These are phyloP conservation scores for Mixornis gularis DNA, from an alignment of 2,113 vertebrate genomes.

Conservation along the genomic window DNA sequence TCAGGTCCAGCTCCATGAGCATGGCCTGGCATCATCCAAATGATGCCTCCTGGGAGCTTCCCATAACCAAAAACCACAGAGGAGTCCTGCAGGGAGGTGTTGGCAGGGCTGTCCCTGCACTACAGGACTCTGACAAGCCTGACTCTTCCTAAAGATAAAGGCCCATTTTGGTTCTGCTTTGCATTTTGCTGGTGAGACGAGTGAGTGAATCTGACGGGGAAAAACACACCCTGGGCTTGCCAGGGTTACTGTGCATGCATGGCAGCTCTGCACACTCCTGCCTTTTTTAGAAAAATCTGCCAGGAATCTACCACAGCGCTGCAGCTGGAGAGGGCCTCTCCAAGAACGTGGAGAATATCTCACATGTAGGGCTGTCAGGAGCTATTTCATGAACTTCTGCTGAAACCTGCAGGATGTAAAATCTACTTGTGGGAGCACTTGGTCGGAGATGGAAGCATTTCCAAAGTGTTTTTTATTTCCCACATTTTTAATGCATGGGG, in stretches of 20 bases:
- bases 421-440: not conserved
- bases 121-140: accelerated
- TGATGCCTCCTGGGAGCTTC: not conserved
- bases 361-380: not conserved
- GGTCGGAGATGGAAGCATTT: not conserved
- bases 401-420: not conserved
- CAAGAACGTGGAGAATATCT: not conserved
- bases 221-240: not conserved
- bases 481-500: not conserved
- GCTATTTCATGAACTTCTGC: not conserved
- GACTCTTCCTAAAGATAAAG: not conserved
- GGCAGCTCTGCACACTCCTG: not conserved
- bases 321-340: not conserved
- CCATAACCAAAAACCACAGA: no score
- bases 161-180: not conserved
- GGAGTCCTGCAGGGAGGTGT: not conserved
- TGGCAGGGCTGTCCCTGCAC: not conserved
- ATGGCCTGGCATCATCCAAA: not conserved
- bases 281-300: not conserved
- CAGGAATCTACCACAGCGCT: not conserved
- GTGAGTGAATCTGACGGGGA: not conserved
- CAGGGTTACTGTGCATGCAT: not conserved
- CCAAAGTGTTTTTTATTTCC: not conserved
- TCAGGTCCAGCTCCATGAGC: not conserved
- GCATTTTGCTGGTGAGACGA: not conserved